Conservation (phyloP, 2,888 invertebrate species). For the Dastarcus helophoroides region DNA sequence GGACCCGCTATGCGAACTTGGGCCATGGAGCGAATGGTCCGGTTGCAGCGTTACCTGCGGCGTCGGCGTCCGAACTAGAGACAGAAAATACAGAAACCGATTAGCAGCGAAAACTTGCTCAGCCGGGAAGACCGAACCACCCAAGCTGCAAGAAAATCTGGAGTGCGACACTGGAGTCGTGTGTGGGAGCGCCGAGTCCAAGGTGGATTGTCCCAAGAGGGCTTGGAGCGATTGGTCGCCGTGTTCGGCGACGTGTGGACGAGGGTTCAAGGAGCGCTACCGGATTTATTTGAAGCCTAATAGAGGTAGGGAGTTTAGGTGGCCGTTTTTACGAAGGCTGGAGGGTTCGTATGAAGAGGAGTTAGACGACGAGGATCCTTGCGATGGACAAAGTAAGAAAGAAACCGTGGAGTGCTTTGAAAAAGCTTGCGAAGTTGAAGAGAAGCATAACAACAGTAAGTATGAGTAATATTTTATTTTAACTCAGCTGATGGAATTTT, state of each 20-base stretch:
- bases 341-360: conserved; percentile 23
- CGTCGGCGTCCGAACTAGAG: conserved; percentile 56
- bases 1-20: conserved; percentile 54
- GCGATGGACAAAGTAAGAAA: conserved; percentile 37
- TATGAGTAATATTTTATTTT: too few relatives aligned
- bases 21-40: conserved; percentile 69
- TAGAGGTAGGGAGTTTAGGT: conserved; percentile 17
- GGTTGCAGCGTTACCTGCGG: conserved; percentile 65
- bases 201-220: conserved; percentile 47
- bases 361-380: conserved; percentile 34
- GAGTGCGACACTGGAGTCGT: conserved; percentile 35
- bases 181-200: conserved; percentile 25
- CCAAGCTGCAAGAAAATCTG: conserved; percentile 39
- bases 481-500: too few relatives aligned
- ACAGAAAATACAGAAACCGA: conserved; percentile 51
- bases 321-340: conserved; percentile 17
- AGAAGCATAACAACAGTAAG: too few relatives aligned
- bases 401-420: conserved; percentile 41
- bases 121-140: conserved; percentile 35
- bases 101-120: conserved; percentile 54
- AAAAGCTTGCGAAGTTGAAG: conserved; percentile 19
- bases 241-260: conserved; percentile 69
- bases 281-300: conserved; percentile 32
- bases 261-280: conserved; percentile 54
- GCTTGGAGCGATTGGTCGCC: conserved; percentile 75